A percentile compares a stretch with the other conserved stretches of the same genome.
Evolutionary conservation across 2,888 invertebrate species (phyloP).

Genomic region (Brachyptera putata): DNA sequence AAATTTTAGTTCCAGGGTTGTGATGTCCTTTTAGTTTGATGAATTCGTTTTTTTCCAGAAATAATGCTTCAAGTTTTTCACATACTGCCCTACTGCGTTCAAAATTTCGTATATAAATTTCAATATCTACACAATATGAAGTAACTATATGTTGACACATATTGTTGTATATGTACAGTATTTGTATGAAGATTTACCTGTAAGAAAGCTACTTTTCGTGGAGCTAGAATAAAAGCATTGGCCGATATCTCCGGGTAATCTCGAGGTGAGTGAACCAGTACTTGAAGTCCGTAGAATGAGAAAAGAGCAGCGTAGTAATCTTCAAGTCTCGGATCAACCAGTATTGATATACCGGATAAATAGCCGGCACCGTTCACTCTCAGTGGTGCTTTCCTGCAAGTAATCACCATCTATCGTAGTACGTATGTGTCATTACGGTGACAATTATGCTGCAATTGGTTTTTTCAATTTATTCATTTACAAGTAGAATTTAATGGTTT

Average conservation of each 20-base stretch:
- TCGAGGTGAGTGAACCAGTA: conserved; percentile 29
- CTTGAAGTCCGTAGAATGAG: conserved; percentile 32
- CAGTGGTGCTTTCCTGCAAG: conserved; percentile 8
- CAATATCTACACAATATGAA: too few species aligned
- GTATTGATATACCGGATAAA: conserved; percentile 29
- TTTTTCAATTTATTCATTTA: not conserved
- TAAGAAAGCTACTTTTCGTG: conserved; percentile 24
- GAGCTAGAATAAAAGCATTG: conserved; percentile 27
- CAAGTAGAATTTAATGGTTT: too few species aligned
- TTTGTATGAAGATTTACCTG: not conserved
- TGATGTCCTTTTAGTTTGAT: too few species aligned
- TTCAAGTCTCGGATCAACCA: conserved; percentile 31
- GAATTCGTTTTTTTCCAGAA: too few species aligned
- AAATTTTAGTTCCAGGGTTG: too few species aligned
- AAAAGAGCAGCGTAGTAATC: conserved; percentile 33
- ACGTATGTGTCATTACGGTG: not conserved
- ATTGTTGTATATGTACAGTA: too few species aligned
- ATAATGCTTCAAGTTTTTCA: too few species aligned
- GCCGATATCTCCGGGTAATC: conserved; percentile 32
- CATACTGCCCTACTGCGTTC: too few species aligned
- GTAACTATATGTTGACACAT: too few species aligned
- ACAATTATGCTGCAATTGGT: not conserved
- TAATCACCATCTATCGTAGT: not conserved
- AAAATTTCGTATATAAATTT: too few species aligned
- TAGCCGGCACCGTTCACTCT: conserved; percentile 32